Evolutionary conservation across 2,888 invertebrate genomes (phyloP).

Genomic region (Limnephilus rhombicus): DNA sequence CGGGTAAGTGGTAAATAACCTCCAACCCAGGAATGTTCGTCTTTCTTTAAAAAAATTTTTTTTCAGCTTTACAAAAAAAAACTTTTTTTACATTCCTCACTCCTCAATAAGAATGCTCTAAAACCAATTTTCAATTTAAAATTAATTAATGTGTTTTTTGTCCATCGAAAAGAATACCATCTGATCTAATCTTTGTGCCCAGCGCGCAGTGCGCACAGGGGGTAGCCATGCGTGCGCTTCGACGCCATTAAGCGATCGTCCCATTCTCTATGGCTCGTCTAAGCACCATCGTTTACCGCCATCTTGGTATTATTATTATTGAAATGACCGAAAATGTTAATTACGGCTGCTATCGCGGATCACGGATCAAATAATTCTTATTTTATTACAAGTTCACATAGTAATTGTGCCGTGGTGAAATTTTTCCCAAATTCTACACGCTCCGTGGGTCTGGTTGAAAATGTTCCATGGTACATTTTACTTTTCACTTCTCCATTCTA

Average conservation of each 20-base stretch:
- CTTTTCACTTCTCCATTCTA: background rate
- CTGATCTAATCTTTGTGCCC: background rate
- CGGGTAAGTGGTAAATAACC: too few species aligned
- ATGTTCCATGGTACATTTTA: slow-evolving; percentile 5
- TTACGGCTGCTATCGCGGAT: slow-evolving; percentile 57
- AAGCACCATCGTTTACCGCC: slow-evolving; percentile 29
- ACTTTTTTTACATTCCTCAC: background rate
- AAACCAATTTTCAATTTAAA: background rate
- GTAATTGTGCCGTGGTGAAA: slow-evolving; percentile 20
- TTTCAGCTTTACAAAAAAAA: too few species aligned
- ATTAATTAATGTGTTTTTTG: background rate
- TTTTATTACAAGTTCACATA: slow-evolving; percentile 46
- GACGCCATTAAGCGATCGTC: slow-evolving; percentile 55
- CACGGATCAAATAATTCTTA: slow-evolving; percentile 56
- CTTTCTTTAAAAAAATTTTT: too few species aligned
- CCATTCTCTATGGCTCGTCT: background rate
- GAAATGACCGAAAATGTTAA: slow-evolving; percentile 62
- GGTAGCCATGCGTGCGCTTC: slow-evolving; percentile 27
- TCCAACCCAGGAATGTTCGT: too few species aligned
- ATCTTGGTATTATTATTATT: slow-evolving; percentile 55
- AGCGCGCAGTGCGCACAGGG: background rate
- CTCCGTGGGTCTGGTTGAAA: background rate
- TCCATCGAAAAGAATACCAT: background rate
- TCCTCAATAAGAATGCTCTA: background rate
- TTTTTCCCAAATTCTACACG: slow-evolving; percentile 2